Base-by-base conservation (phyloP, 2,797 vertebrate species). In the Chloroceryle inda region DNA sequence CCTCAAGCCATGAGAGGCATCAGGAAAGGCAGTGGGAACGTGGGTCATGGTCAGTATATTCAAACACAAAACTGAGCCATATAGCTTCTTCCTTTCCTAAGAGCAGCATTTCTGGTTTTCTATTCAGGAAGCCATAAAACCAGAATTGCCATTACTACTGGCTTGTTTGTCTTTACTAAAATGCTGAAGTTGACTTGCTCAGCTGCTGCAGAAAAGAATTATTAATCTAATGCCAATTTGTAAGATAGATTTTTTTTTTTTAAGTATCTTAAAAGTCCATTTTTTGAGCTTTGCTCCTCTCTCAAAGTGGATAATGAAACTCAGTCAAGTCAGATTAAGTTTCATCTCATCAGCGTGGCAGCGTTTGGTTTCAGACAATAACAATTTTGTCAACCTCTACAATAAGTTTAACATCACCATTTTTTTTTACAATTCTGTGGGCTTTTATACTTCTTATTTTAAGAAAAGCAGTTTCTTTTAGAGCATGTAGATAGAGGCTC, bases 361-460 rank as follows among this genome's bases (percentile, higher is more conserved):
- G 42, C 35, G 56, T 87, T 92, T 89, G 56, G 42, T 87, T 95
- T 94, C 82, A 96, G 87, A 62, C 79, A 89, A 37, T 71, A 89
- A 94, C 64, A 85, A 83, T 94, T 94, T 81, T 88, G 58, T 73
- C 2, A 2, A 81, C 61, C 61, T 89, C 73, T 92, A 80, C 91
- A 94, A 72, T 85, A 89, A 81, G 42, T 87, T 94, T 95, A 91
- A 52, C 62, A 79, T 59, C 29, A 85, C 35, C 22, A 42, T 56
- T 52, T 74, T 77, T 64, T 47, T 77, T 80, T 73, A 81, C 31
- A 89, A 37, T 84, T 75, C 58, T 42, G 26, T 26, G 19, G 16
- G 59, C 45, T 93, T 92, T 84, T 81, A 24, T 84, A 76, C 62
- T 72, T 59, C 52, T 88, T 85, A 74, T 77, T 88, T 93, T 85